Conservation (phyloP, 2,888 invertebrate species). For the Sinohyriopsis cumingii region DNA sequence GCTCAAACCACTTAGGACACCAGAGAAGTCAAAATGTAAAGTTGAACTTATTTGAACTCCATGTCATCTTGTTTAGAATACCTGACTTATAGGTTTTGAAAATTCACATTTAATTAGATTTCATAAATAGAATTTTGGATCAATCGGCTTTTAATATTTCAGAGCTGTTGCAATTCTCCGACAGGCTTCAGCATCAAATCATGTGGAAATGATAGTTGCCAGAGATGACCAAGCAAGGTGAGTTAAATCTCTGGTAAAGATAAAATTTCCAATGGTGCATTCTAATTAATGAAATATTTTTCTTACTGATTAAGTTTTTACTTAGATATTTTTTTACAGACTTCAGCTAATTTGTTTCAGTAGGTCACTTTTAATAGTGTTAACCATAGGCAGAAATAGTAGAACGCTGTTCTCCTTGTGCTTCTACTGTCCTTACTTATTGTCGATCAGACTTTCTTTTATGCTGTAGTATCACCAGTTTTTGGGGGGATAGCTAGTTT, state of each 20-base stretch:
- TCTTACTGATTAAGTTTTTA: background rate
- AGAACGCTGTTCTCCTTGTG: too few relatives aligned
- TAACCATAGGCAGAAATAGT: background rate
- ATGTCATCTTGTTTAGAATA: too few relatives aligned
- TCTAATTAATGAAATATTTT: background rate
- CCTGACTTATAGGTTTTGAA: too few relatives aligned
- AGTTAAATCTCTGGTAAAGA: slow-evolving; percentile 2
- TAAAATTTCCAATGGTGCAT: background rate
- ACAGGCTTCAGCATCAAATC: slow-evolving; percentile 57
- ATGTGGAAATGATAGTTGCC: slow-evolving; percentile 56
- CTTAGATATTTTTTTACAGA: background rate
- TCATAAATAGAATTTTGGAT: too few relatives aligned
- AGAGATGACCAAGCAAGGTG: slow-evolving; percentile 63
- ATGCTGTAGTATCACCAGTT: too few relatives aligned
- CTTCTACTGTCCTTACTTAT: too few relatives aligned
- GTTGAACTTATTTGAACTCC: too few relatives aligned
- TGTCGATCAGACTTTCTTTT: too few relatives aligned
- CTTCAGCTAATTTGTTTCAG: background rate
- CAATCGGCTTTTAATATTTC: slow-evolving; percentile 6
- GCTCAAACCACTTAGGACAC: too few relatives aligned
- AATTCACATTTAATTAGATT: too few relatives aligned
- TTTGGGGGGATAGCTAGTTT: too few relatives aligned
- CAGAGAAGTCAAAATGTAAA: too few relatives aligned
- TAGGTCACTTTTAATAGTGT: background rate
- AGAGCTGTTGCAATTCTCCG: slow-evolving; percentile 64